These are phyloP conservation scores for Peromyscus attwateri DNA, from an alignment of 2,797 vertebrate genomes.

Conservation along the genomic window DNA sequence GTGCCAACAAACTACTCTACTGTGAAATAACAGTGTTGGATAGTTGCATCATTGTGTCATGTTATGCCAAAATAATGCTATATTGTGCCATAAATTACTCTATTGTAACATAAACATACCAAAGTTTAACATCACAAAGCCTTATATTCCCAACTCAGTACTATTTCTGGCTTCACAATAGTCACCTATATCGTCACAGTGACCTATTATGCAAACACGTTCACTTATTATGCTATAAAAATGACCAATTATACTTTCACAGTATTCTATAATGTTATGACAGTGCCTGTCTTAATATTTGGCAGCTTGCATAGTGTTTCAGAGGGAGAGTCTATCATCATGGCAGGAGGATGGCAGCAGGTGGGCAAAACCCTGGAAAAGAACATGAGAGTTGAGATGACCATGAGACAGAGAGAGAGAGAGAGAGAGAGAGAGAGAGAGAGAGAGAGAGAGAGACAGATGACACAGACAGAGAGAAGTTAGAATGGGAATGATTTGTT, in stretches of 20 bases:
- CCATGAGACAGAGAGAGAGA: neutral
- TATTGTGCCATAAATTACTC: neutral
- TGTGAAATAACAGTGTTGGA: neutral
- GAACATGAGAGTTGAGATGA: neutral
- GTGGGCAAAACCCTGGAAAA: neutral
- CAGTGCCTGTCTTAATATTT: neutral
- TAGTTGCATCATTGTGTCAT: neutral
- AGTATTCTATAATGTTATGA: neutral
- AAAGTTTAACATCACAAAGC: neutral
- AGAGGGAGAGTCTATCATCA: neutral
- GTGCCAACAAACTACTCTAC: neutral
- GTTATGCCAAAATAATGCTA: neutral
- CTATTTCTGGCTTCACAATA: neutral
- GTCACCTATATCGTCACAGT: neutral
- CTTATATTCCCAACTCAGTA: neutral
- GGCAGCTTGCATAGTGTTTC: neutral
- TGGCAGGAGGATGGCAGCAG: neutral
- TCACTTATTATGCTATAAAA: neutral
- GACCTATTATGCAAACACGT: neutral
- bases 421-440: neutral
- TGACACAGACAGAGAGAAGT: neutral
- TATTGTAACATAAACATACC: neutral
- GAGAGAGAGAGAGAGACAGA: too few species aligned
- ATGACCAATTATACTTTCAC: neutral
- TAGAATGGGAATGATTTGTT: neutral